A percentile compares a stretch with the other conserved stretches of the same genome.
Conservation (phyloP, 2,888 invertebrate species). For the Rhagonycha fulva region DNA sequence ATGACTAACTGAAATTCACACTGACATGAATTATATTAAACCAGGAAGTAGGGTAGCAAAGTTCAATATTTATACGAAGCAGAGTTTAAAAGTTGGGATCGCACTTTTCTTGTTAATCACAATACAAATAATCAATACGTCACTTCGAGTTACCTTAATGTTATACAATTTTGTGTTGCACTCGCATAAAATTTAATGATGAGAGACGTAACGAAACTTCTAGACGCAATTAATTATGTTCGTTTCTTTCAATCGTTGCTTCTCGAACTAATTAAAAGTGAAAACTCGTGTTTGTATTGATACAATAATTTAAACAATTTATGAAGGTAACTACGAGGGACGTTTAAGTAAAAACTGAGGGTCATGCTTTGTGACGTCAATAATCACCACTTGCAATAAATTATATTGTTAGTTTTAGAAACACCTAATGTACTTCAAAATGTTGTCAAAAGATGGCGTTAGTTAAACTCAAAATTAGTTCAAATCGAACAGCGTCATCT, state of each 20-base stretch:
- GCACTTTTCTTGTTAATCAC: constrained; percentile 3
- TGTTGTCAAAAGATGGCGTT: too few species aligned
- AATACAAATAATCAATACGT: constrained; percentile 9
- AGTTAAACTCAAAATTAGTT: too few species aligned
- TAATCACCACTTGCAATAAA: neutral
- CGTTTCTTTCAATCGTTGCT: neutral
- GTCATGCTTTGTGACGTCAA: neutral
- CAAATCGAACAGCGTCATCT: too few species aligned
- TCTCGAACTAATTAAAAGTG: neutral
- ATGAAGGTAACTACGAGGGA: neutral
- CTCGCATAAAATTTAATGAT: neutral
- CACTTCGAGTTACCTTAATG: neutral
- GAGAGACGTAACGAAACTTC: neutral
- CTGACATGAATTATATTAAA: constrained; percentile 39
- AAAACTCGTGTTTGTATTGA: neutral
- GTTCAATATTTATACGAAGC: constrained; percentile 41
- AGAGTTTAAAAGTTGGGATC: constrained; percentile 17
- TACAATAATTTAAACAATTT: neutral
- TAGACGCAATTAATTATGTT: neutral
- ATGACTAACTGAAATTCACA: constrained; percentile 35
- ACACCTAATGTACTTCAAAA: too few species aligned
- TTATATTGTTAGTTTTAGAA: too few species aligned
- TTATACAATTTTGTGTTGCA: neutral
- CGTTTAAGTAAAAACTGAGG: neutral
- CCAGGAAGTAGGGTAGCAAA: constrained; percentile 41